Conservation (phyloP, 2,113 vertebrate genomes). For the Macroglossus sobrinus region DNA sequence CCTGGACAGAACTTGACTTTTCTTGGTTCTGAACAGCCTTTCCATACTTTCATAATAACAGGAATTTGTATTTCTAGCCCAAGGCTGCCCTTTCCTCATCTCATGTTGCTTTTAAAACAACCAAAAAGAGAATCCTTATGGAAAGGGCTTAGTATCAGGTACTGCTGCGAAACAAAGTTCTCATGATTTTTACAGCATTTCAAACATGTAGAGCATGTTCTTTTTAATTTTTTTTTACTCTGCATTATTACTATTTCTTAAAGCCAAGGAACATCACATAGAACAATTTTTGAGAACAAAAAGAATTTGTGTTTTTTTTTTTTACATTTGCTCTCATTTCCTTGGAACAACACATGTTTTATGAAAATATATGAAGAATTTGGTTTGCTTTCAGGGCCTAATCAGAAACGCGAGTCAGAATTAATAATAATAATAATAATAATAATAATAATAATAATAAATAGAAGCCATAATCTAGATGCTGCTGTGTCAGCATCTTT, state of each 20-base stretch:
- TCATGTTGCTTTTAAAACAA: background rate
- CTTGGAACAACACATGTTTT: background rate
- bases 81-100: background rate
- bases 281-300: background rate
- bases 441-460: background rate
- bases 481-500: background rate
- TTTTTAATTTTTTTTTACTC: background rate
- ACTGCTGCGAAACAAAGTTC: background rate
- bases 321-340: background rate
- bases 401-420: slow-evolving; percentile 19
- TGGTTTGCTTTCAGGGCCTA: background rate
- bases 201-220: background rate
- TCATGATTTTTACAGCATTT: background rate
- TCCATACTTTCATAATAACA: background rate
- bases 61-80: background rate
- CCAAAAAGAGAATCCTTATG: background rate
- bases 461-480: background rate
- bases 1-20: background rate
- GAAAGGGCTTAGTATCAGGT: slow-evolving; percentile 10
- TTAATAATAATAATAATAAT: background rate
- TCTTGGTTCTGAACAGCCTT: background rate
- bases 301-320: background rate
- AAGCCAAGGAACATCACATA: background rate
- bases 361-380: background rate
- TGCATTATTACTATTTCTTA: background rate